Evolutionary conservation across 1,140 invertebrate genomes (phyloP).

Genomic region (Stegodyphus dumicola): DNA sequence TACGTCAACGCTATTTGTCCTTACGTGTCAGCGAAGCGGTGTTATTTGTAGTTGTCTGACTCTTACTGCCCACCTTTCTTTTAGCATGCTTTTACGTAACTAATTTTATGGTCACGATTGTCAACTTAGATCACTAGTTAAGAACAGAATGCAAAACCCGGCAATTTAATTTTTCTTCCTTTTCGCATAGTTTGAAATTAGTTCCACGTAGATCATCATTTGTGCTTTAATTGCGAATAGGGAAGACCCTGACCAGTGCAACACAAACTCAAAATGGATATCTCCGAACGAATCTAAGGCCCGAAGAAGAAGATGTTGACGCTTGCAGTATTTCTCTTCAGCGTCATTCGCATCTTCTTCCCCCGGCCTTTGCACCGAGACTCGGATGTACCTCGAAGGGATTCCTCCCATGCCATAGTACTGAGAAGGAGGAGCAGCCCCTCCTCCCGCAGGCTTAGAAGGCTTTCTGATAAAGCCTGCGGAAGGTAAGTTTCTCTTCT

Average conservation of each 20-base stretch:
- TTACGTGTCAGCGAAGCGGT: conserved; percentile 1
- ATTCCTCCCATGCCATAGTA: conserved; percentile 23
- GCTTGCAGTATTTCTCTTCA: conserved; percentile 26
- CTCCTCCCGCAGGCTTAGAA: conserved; percentile 24
- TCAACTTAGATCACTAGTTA: too few species aligned
- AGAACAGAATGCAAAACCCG: too few species aligned
- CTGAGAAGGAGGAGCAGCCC: conserved; percentile 45
- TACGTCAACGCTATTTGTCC: background rate
- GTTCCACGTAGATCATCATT: too few species aligned
- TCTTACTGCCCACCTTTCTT: conserved; percentile 2
- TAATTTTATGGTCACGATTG: too few species aligned
- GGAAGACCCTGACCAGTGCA: too few species aligned
- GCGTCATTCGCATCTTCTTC: conserved; percentile 17
- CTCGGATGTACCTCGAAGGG: conserved; percentile 6
- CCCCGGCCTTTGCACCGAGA: background rate
- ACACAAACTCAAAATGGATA: too few species aligned
- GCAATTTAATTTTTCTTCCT: too few species aligned
- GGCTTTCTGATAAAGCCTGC: conserved; percentile 45
- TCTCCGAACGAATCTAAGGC: too few species aligned
- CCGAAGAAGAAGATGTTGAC: conserved; percentile 27
- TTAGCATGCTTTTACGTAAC: background rate
- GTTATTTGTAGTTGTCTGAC: conserved; percentile 3
- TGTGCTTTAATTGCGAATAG: too few species aligned
- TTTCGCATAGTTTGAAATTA: too few species aligned
- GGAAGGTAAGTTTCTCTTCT: conserved; percentile 30